Evolutionary conservation across 2,113 vertebrate species (phyloP).

Genomic region (Antigone vipio): DNA sequence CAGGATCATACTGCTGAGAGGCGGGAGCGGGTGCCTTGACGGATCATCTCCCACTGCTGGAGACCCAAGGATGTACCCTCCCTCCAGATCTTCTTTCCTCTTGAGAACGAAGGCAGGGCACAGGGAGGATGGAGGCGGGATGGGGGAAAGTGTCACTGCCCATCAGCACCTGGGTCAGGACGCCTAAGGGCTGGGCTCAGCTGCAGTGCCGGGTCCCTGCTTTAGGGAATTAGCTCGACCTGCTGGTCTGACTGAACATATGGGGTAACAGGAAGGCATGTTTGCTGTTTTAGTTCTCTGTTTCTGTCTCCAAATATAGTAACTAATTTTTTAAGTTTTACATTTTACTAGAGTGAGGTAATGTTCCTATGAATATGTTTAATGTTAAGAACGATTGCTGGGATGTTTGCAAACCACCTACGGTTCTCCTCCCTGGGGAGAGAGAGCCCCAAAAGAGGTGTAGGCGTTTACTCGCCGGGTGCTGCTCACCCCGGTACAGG

Average conservation of each 20-base stretch:
- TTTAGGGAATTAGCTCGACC: background rate
- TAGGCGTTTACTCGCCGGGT: background rate
- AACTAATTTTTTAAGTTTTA: slow-evolving; percentile 19
- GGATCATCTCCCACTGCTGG: background rate
- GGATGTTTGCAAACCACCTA: slow-evolving; percentile 9
- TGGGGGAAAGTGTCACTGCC: background rate
- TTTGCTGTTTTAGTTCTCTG: slow-evolving; percentile 9
- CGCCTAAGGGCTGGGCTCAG: background rate
- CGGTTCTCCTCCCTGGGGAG: background rate
- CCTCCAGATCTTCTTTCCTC: background rate
- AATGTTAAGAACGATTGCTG: background rate
- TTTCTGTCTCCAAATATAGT: slow-evolving; percentile 33
- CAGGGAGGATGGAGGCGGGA: background rate
- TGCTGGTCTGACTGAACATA: accelerated
- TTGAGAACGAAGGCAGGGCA: background rate
- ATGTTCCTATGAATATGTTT: slow-evolving; percentile 1
- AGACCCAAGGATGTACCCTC: background rate
- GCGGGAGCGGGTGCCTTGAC: background rate
- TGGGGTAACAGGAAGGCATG: background rate
- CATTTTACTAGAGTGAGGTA: slow-evolving; percentile 24
- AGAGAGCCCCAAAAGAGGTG: background rate
- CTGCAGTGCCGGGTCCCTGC: background rate
- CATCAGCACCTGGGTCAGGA: background rate
- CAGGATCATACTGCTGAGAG: background rate
- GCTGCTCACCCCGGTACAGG: background rate